Evolutionary conservation across 2,797 vertebrate species (phyloP), one percentile per base, ranked within the genome.

Genomic region (Siniperca undulata): DNA sequence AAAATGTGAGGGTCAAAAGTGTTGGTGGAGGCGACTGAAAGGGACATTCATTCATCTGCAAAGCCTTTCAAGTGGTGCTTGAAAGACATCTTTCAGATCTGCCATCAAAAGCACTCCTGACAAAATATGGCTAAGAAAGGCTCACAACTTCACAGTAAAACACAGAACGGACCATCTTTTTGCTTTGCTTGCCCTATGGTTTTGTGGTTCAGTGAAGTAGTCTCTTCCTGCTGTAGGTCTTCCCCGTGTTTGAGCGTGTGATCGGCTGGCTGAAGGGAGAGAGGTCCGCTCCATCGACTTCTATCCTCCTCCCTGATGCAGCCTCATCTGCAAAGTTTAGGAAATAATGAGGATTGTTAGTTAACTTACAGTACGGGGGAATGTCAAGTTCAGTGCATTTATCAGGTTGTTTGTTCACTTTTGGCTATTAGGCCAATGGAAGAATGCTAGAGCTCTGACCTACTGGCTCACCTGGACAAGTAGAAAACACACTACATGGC

Each of bases 151-250:
- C 42, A 78, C 61, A 87, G 78, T 58, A 1, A 53, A 50, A 70
- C 30, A 60, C 40, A 50, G 58, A 40, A 46, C 0, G 59, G 48
- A 58, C 17, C 5, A 3, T n/a, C 20, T 60, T 13, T 61, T 20
- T 20, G 36, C 67, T 82, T 42, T 53, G 36, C 42, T 20, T 70
- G 50, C 40, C 19, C 6, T 9, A 46, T 0, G 1, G 6, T 16
- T 42, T 16, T 17, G 30, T 7, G 56, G 24, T 12, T 93, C 86
- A 95, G 46, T 89, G 89, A 14, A 98, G 91, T 42, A 98, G 94
- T 80, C 97, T 97, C 94, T 98, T 99, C 85, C 98, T 95, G 42
- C 96, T 97, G 85, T 96, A 97, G 22, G 92, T 96, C 86, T 92
- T 96, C 79, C 91, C 91, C 36, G 92, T 69, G 59, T 85, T 82